Percentiles rank a stretch among this genome's conserved stretches.
phyloP scores from a whole-genome alignment of 64 coral and sea anemone species.

The Montipora efflorescens region DNA sequence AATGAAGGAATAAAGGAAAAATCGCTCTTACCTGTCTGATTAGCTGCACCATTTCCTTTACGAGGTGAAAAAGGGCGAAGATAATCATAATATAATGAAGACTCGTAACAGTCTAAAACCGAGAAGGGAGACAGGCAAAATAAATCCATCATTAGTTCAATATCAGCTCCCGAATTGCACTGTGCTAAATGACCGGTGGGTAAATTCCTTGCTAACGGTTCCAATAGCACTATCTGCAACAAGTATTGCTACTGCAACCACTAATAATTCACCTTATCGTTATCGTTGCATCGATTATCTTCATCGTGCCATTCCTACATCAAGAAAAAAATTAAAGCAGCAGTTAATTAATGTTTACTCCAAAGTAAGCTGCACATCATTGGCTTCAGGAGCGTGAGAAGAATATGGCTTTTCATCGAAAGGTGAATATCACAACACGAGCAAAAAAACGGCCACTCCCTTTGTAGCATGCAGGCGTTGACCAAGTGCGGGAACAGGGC shows the following conservation, averaged over 20 bases:
- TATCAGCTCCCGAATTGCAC: too few relatives aligned
- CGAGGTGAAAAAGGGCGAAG: conserved; percentile 39
- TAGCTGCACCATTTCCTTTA: conserved; percentile 62
- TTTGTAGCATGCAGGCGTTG: neutral
- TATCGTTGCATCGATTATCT: neutral
- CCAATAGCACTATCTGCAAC: neutral
- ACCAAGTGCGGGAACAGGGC: neutral
- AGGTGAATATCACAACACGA: neutral
- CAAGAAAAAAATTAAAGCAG: too few relatives aligned
- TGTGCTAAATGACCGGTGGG: too few relatives aligned
- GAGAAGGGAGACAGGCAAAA: neutral
- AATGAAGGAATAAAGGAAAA: neutral
- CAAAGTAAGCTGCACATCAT: too few relatives aligned
- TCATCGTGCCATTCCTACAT: conserved; percentile 25
- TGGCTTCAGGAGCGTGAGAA: too few relatives aligned
- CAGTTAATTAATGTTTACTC: too few relatives aligned
- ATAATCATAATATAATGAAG: conserved; percentile 62
- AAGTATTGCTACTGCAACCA: neutral
- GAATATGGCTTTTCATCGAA: too few relatives aligned
- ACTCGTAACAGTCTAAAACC: conserved; percentile 27
- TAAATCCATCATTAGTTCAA: too few relatives aligned
- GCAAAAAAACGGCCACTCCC: neutral
- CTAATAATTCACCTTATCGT: neutral
- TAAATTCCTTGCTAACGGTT: neutral
- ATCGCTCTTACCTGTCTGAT: conserved; percentile 44